phyloP scores from a whole-genome alignment of 2,113 vertebrate species.

The Callocephalon fimbriatum region DNA sequence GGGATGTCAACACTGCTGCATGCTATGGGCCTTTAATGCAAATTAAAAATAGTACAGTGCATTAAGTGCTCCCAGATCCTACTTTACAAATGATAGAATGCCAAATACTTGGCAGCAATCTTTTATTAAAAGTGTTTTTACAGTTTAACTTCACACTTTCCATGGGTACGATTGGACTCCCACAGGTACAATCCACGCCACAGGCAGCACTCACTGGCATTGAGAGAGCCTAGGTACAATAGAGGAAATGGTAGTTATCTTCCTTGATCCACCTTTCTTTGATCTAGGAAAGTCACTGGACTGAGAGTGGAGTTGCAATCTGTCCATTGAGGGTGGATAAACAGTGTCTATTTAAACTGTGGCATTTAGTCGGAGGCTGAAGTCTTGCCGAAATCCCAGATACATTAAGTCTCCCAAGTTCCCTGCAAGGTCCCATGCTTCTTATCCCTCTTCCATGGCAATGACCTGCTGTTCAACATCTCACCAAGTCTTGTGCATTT shows the following conservation, averaged over 20 bases:
- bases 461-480: neutral
- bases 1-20: neutral
- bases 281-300: neutral
- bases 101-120: neutral
- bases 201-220: neutral
- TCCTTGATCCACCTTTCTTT: neutral
- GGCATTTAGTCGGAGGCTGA: neutral
- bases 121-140: neutral
- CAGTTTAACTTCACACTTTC: neutral
- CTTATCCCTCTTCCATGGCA: neutral
- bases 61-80: neutral
- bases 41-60: neutral
- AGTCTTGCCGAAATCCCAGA: neutral
- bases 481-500: accelerated
- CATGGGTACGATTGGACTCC: accelerated
- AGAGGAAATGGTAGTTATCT: neutral
- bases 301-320: neutral
- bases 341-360: neutral
- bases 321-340: accelerated
- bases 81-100: neutral
- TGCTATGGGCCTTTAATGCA: neutral
- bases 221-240: neutral
- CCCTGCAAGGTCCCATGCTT: accelerated
- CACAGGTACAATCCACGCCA: neutral
- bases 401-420: accelerated